phyloP scores from a whole-genome alignment of 2,888 invertebrate species.

The Drosophila trichaetosa region DNA sequence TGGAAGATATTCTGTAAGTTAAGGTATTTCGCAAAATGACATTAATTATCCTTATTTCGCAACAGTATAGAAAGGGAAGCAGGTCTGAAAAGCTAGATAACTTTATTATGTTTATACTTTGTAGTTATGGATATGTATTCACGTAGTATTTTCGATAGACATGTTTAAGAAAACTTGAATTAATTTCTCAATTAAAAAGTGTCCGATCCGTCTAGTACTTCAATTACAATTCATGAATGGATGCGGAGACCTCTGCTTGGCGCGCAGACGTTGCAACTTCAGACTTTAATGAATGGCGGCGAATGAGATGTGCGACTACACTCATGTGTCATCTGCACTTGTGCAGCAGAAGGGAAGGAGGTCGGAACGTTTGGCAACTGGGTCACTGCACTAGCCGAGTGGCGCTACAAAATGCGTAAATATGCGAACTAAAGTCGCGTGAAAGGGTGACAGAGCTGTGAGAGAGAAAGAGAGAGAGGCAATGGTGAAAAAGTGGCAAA shows the following conservation, averaged over 20 bases:
- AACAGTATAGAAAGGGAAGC: neutral
- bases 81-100: neutral
- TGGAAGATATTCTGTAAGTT: neutral
- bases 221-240: conserved; percentile 73
- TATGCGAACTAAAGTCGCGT: conserved; percentile 37
- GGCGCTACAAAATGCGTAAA: conserved; percentile 65
- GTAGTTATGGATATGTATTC: neutral
- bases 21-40: neutral
- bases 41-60: neutral
- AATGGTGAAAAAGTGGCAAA: neutral
- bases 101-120: neutral
- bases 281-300: conserved; percentile 53
- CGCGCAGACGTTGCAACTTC: conserved; percentile 21
- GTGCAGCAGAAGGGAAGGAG: neutral
- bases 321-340: conserved; percentile 24
- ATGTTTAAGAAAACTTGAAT: conserved; percentile 29
- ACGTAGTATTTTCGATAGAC: neutral
- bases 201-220: conserved; percentile 67
- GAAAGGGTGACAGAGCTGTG: neutral
- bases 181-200: conserved; percentile 71
- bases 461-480: too few relatives aligned
- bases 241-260: conserved; percentile 18
- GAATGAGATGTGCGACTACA: conserved; percentile 13
- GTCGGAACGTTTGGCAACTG: conserved; percentile 49
- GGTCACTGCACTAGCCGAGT: conserved; percentile 64